phyloP scores from a whole-genome alignment of 2,888 invertebrate genomes.

The Itoplectis maculator region DNA sequence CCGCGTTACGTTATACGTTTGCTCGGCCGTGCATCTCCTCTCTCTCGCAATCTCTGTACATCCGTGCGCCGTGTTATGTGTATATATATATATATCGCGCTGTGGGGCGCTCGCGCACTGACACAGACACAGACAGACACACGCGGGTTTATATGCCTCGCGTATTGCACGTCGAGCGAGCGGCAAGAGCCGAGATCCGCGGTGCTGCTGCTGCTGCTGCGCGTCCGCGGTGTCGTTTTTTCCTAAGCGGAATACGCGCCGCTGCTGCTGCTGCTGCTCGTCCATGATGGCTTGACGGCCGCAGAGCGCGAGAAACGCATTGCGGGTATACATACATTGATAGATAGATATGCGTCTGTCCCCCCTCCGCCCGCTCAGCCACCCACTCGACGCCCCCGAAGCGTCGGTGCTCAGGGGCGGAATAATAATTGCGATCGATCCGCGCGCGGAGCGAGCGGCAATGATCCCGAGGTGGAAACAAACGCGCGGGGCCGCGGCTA shows the following conservation, averaged over 20 bases:
- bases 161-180: neutral
- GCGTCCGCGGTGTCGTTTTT: slow-evolving; percentile 26
- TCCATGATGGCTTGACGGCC: slow-evolving; percentile 11
- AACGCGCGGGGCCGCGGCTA: slow-evolving; percentile 21
- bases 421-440: slow-evolving; percentile 78
- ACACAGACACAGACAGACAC: no score
- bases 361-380: no score
- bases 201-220: no score
- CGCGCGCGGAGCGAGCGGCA: slow-evolving; percentile 38
- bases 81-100: slow-evolving; percentile 28
- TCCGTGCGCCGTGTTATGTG: neutral
- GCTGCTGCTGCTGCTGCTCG: no score
- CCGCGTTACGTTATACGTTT: slow-evolving; percentile 82
- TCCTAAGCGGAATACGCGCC: slow-evolving; percentile 10
- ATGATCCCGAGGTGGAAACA: slow-evolving; percentile 73
- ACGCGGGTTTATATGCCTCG: slow-evolving; percentile 23
- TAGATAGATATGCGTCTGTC: slow-evolving; percentile 16
- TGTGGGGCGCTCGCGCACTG: slow-evolving; percentile 27
- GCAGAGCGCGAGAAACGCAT: slow-evolving; percentile 12
- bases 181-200: slow-evolving; percentile 13
- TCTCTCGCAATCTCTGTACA: slow-evolving; percentile 56
- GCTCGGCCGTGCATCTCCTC: slow-evolving; percentile 81
- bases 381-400: no score
- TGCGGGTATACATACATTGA: slow-evolving; percentile 6
- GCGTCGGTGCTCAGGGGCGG: slow-evolving; percentile 71